These are phyloP conservation scores for Isichthys henryi DNA, from an alignment of 2,113 vertebrate genomes.

Conservation along the genomic window DNA sequence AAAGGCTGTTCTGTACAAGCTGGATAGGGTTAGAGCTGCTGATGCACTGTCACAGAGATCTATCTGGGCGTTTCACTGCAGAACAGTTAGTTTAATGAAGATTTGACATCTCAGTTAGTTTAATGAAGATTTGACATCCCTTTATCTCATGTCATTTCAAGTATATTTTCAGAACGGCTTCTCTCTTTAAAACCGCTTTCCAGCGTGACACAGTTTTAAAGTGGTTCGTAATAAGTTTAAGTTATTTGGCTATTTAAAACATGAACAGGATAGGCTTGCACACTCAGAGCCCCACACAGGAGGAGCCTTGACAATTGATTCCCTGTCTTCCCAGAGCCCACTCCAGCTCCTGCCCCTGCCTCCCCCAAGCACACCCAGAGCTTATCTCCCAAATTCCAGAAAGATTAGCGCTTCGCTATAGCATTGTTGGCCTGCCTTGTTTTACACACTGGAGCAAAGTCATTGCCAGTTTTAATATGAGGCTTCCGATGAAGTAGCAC, in stretches of 20 bases:
- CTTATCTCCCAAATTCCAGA: slow-evolving; percentile 22
- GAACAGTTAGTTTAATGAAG: slow-evolving; percentile 19
- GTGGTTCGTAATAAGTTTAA: slow-evolving; percentile 19
- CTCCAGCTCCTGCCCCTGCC: background rate
- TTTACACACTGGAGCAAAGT: background rate
- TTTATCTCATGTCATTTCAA: slow-evolving; percentile 21
- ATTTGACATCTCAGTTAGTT: slow-evolving; percentile 11
- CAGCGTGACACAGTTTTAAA: slow-evolving; percentile 15
- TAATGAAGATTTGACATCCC: slow-evolving; percentile 22
- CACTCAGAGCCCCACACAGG: background rate
- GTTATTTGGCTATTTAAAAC: slow-evolving; percentile 20
- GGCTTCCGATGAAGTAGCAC: background rate
- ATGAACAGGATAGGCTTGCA: background rate
- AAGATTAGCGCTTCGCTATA: slow-evolving; percentile 9
- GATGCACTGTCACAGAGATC: background rate
- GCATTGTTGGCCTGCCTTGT: background rate
- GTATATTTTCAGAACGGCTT: slow-evolving; percentile 16
- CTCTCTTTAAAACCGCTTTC: slow-evolving; percentile 14
- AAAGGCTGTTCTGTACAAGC: background rate
- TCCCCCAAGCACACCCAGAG: background rate
- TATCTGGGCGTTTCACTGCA: background rate
- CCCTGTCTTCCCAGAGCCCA: slow-evolving; percentile 16
- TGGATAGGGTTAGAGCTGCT: slow-evolving; percentile 1
- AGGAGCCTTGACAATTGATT: slow-evolving; percentile 18
- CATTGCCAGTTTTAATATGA: background rate